phyloP scores from a whole-genome alignment of 2,113 vertebrate species.

The Alouatta palliata region DNA sequence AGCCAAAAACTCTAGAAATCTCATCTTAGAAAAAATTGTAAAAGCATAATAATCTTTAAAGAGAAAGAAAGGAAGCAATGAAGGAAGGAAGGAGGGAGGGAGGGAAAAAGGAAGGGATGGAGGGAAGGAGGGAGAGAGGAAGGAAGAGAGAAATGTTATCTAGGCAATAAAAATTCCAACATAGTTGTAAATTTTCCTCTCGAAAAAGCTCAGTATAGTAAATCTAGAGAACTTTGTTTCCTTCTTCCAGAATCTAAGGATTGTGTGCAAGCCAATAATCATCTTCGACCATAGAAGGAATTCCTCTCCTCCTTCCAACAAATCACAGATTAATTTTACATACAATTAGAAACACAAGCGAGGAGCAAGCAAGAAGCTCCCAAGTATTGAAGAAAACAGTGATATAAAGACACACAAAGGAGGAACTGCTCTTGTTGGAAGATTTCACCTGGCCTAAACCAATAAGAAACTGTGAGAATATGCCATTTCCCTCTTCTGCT shows the following conservation, averaged over 20 bases:
- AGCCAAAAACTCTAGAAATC: background rate
- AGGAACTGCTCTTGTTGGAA: background rate
- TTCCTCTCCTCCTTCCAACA: slow-evolving; percentile 38
- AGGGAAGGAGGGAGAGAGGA: background rate
- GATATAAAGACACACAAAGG: background rate
- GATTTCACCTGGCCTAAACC: background rate
- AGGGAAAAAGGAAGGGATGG: background rate
- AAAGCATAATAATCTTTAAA: too few species aligned
- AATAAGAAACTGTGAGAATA: background rate
- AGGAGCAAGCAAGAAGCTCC: slow-evolving; percentile 44
- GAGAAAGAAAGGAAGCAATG: too few species aligned
- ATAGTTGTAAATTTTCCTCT: background rate
- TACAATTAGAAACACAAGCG: slow-evolving; percentile 70
- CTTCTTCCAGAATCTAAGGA: background rate
- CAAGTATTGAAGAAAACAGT: slow-evolving; percentile 63
- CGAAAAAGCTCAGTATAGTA: background rate
- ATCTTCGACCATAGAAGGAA: slow-evolving; percentile 73
- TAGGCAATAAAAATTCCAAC: background rate
- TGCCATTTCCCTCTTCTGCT: background rate
- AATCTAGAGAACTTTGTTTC: background rate
- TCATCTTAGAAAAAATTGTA: background rate
- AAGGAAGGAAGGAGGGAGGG: too few species aligned
- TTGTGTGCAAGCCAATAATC: slow-evolving; percentile 62
- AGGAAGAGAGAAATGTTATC: background rate
- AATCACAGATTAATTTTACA: slow-evolving; percentile 73